Base-by-base conservation (phyloP, 2,888 invertebrate genomes). In the Athalia cordata region DNA sequence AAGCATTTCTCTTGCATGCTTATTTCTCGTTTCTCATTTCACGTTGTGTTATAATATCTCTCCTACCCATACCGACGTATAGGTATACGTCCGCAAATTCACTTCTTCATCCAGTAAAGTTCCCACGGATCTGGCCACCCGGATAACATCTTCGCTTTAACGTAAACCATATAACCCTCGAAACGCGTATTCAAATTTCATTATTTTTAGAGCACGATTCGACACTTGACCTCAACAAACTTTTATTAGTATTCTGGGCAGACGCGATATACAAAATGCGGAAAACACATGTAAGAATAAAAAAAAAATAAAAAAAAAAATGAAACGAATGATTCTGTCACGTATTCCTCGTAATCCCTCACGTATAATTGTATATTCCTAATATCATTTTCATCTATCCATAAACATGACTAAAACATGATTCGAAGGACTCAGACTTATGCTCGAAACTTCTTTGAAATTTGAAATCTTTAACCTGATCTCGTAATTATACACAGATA, bases 141-240 rank as follows among this genome's bases (percentile, higher is more conserved):
- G 72, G 75, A 75, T 75, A 75, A 75, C 75, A 75, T 75, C 75
- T 75, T 75, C 13, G n/a, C 29, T 75, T 5, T 0, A 13, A 11
- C 9, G 50, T n/a, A 29, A 45, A 74, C 45, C n/a, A n/a, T 29
- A 13, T 59, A 11, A 9, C n/a, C 29, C 75, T 50, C 29, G 59
- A 75, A 75, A 75, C 62, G 5, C 75, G 75, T 59, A 75, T 75
- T 75, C 62, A 75, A 75, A 75, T 64, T 75, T 75, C 75, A 75
- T 75, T 75, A 75, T 75, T 75, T 75, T 75, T 75, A n/a, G 75
- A 75, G 75, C 75, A 75, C 75, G 75, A 75, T 59, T 75, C 75
- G 75, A 62, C 75, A 75, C 75, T 75, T 75, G 75, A 75, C 75
- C 75, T 64, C 75, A 29, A 15, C 6, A 62, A 8, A 13, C 62